Evolutionary conservation across 1,140 invertebrate species (phyloP).

Genomic region (Ephestia elutella): DNA sequence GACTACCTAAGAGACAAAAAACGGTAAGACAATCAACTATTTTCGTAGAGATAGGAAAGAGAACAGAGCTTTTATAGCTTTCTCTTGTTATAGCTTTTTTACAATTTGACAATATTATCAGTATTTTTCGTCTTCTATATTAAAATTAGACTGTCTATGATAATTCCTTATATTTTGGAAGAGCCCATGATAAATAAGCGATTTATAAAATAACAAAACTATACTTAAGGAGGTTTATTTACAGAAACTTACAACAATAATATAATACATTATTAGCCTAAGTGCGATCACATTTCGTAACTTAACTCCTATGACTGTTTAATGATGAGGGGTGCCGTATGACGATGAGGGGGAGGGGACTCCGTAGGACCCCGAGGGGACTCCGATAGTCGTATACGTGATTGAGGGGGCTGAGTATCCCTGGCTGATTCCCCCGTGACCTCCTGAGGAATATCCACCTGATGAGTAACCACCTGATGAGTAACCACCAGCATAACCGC

Average conservation of each 20-base stretch:
- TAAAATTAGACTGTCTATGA: too few relatives aligned
- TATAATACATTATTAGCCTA: conserved; percentile 68
- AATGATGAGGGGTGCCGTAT: conserved; percentile 66
- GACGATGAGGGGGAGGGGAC: conserved; percentile 62
- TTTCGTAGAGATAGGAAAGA: too few relatives aligned
- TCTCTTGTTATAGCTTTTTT: too few relatives aligned
- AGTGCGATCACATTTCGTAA: conserved; percentile 61
- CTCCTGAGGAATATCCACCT: conserved; percentile 20
- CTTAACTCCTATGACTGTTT: conserved; percentile 56
- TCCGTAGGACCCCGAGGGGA: conserved; percentile 68
- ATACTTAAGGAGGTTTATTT: conserved; percentile 67
- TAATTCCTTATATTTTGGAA: too few relatives aligned
- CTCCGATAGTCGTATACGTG: conserved; percentile 63
- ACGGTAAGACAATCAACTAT: too few relatives aligned
- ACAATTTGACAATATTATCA: too few relatives aligned
- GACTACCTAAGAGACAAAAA: too few relatives aligned
- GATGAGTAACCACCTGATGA: conserved; percentile 24
- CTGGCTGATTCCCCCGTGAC: conserved; percentile 9
- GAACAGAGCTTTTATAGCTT: too few relatives aligned
- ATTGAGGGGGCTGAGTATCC: conserved; percentile 39
- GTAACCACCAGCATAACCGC: conserved; percentile 51
- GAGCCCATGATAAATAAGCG: too few relatives aligned
- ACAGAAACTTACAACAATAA: conserved; percentile 70
- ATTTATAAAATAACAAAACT: conserved; percentile 19
- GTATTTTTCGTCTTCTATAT: too few relatives aligned